phyloP scores from a whole-genome alignment of 2,113 vertebrate species.

The Chloropsis cyanopogon region DNA sequence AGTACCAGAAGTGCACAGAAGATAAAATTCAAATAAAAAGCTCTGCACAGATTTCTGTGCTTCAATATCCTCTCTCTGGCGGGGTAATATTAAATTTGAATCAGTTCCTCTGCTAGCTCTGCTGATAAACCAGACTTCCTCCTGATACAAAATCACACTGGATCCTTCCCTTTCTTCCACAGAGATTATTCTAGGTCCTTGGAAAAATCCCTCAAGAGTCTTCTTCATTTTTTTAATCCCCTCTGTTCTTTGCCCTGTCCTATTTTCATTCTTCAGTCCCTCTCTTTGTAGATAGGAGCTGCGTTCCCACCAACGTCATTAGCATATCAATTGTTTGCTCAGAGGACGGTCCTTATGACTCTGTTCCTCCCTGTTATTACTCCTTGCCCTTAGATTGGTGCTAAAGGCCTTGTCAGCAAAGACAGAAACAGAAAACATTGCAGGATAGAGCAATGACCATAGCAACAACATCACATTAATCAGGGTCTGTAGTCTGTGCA shows the following conservation, averaged over 20 bases:
- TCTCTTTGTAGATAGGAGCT: conserved; percentile 48
- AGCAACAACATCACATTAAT: conserved; percentile 48
- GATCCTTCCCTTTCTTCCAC: neutral
- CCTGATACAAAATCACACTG: neutral
- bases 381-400: conserved; percentile 29
- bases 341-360: conserved; percentile 57
- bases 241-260: conserved; percentile 8
- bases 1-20: neutral
- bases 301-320: conserved; percentile 36
- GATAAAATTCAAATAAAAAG: neutral
- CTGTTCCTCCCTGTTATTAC: conserved; percentile 48
- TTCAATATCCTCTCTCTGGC: neutral
- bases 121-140: neutral
- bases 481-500: neutral
- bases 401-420: conserved; percentile 51
- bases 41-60: neutral
- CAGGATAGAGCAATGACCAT: conserved; percentile 21
- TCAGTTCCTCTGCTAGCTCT: neutral
- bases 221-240: neutral
- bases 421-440: conserved; percentile 38
- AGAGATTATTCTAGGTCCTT: conserved; percentile 1
- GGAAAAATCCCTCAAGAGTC: neutral
- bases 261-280: conserved; percentile 11
- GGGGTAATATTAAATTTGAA: neutral
- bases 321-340: conserved; percentile 63